A percentile compares a stretch with the other conserved stretches of the same genome.
phyloP scores from a whole-genome alignment of 1,140 invertebrate genomes.

The Euwallacea similis region DNA sequence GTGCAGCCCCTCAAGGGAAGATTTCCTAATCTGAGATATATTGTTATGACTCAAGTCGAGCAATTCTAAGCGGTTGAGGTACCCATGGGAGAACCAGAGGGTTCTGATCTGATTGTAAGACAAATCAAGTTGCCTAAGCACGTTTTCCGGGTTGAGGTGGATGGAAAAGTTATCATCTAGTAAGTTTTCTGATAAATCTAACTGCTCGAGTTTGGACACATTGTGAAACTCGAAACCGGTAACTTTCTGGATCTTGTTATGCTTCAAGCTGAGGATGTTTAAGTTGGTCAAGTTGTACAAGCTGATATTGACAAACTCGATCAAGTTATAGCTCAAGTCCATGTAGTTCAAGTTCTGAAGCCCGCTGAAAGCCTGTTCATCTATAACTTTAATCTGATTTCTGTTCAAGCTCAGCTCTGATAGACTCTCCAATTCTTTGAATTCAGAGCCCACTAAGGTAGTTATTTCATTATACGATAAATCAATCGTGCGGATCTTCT shows the following conservation, averaged over 20 bases:
- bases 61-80: conserved; percentile 42
- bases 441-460: conserved; percentile 43
- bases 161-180: conserved; percentile 34
- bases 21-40: conserved; percentile 35
- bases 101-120: conserved; percentile 54
- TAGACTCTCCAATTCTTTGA: conserved; percentile 52
- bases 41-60: conserved; percentile 45
- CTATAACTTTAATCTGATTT: conserved; percentile 62
- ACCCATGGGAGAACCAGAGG: conserved; percentile 51
- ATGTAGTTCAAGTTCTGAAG: conserved; percentile 60
- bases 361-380: conserved; percentile 61
- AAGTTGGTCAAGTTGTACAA: conserved; percentile 60
- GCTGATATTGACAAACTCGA: conserved; percentile 58
- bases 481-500: conserved; percentile 46
- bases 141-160: conserved; percentile 38
- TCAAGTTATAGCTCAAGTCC: conserved; percentile 48
- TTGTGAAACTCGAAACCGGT: conserved; percentile 42
- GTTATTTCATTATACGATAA: conserved; percentile 46
- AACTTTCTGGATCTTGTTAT: conserved; percentile 44
- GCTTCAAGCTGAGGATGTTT: conserved; percentile 53
- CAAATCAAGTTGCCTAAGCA: conserved; percentile 42
- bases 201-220: conserved; percentile 40
- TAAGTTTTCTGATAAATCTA: conserved; percentile 46
- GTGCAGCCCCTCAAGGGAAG: conserved; percentile 35
- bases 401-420: conserved; percentile 60